These are phyloP conservation scores for Excalfactoria chinensis DNA, from an alignment of 2,113 vertebrate genomes.

Conservation along the genomic window DNA sequence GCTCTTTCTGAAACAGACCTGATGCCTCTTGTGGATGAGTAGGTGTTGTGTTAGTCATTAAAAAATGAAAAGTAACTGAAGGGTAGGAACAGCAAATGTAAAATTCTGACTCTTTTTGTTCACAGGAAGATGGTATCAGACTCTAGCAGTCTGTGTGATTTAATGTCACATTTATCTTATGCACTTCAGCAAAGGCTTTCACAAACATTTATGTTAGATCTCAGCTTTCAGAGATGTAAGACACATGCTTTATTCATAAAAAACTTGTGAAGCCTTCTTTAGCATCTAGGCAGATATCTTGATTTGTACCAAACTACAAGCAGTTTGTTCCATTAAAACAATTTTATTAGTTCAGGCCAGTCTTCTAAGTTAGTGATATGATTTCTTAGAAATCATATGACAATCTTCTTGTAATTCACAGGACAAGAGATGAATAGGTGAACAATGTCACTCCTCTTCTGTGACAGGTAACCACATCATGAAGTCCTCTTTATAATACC, in stretches of 20 bases:
- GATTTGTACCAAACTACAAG: not conserved
- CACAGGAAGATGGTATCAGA: constrained; percentile 56
- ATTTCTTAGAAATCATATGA: not conserved
- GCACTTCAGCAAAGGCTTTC: not conserved
- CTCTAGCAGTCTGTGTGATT: constrained; percentile 15
- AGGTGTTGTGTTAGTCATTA: constrained; percentile 58
- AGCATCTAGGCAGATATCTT: not conserved
- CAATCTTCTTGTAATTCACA: not conserved
- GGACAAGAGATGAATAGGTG: not conserved
- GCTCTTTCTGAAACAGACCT: constrained; percentile 44
- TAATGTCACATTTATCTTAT: constrained; percentile 11
- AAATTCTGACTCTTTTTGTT: constrained; percentile 65
- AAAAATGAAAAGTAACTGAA: constrained; percentile 65
- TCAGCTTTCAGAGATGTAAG: not conserved
- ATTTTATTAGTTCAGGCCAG: not conserved
- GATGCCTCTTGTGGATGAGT: constrained; percentile 42
- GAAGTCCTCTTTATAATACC: not conserved
- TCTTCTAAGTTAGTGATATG: not conserved
- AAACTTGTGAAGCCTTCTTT: not conserved
- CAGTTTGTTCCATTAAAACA: not conserved
- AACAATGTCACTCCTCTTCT: not conserved
- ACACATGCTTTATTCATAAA: not conserved
- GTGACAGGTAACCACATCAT: not conserved
- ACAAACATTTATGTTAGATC: constrained; percentile 9
- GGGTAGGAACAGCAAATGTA: constrained; percentile 66